phyloP scores from a whole-genome alignment of 2,888 invertebrate species.

The Callyntrura guangdongensis region DNA sequence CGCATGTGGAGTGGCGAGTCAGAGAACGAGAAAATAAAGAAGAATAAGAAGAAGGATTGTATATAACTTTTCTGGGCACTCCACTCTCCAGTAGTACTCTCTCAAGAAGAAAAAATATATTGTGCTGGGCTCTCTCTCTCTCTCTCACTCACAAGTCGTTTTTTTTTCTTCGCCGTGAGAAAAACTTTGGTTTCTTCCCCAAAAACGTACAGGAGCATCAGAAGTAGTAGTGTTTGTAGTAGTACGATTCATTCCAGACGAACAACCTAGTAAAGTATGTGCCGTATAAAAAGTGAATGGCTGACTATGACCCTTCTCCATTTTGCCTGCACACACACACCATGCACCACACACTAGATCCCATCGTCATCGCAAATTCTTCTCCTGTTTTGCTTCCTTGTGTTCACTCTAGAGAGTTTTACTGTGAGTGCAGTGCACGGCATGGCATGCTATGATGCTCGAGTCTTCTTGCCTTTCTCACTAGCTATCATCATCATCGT shows the following conservation, averaged over 20 bases:
- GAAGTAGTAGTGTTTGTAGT: no score
- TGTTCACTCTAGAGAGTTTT: slow-evolving; percentile 31
- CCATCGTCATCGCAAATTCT: slow-evolving; percentile 7
- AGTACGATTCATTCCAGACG: slow-evolving; percentile 13
- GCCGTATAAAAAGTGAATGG: slow-evolving; percentile 36
- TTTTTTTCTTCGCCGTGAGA: slow-evolving; percentile 58
- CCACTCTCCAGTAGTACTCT: slow-evolving; percentile 16
- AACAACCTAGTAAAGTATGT: slow-evolving; percentile 22
- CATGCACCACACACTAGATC: neutral
- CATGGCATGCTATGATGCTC: neutral
- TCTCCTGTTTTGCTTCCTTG: neutral
- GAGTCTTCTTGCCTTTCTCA: slow-evolving; percentile 11
- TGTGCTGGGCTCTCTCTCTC: slow-evolving; percentile 25
- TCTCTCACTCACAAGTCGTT: neutral
- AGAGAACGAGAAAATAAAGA: neutral
- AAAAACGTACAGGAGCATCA: slow-evolving; percentile 28
- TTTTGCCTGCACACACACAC: slow-evolving; percentile 27
- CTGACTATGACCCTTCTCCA: slow-evolving; percentile 56
- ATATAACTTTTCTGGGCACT: slow-evolving; percentile 14
- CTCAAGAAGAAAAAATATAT: slow-evolving; percentile 49
- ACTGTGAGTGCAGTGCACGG: neutral
- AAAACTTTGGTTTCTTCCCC: slow-evolving; percentile 59
- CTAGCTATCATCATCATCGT: slow-evolving; percentile 19
- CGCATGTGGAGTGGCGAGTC: slow-evolving; percentile 59
- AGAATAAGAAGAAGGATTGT: neutral